phyloP scores from a whole-genome alignment of 2,113 vertebrate species.

The Sander vitreus region DNA sequence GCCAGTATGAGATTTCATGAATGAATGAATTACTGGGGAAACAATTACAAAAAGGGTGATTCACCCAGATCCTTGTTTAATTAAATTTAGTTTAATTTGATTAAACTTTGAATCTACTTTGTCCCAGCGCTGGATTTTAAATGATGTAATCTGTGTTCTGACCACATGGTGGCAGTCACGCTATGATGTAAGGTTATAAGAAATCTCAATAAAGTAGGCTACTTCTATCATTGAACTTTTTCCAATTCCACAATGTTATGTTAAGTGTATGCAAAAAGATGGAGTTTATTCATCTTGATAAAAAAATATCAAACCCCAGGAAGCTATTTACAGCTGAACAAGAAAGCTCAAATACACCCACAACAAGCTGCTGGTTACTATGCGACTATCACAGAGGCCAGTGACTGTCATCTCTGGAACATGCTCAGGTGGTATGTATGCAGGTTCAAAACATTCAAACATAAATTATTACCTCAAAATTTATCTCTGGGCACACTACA shows the following conservation, averaged over 20 bases:
- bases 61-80: background rate
- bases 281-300: background rate
- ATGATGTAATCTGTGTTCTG: background rate
- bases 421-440: background rate
- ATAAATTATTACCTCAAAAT: background rate
- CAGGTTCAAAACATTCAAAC: background rate
- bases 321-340: background rate
- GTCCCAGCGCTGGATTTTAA: background rate
- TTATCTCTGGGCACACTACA: background rate
- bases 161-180: conserved; percentile 57
- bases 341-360: background rate
- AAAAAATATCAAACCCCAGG: background rate
- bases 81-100: background rate
- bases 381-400: too few species aligned
- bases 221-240: background rate
- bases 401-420: background rate
- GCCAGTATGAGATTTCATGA: background rate
- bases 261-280: background rate
- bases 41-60: background rate
- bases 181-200: background rate
- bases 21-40: background rate
- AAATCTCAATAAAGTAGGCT: background rate
- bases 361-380: background rate
- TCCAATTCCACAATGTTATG: background rate
- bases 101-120: background rate